Percentiles rank a stretch among this genome's conserved stretches.
phyloP scores from a whole-genome alignment of 2,113 vertebrate species.

The Oxyruncus cristatus region DNA sequence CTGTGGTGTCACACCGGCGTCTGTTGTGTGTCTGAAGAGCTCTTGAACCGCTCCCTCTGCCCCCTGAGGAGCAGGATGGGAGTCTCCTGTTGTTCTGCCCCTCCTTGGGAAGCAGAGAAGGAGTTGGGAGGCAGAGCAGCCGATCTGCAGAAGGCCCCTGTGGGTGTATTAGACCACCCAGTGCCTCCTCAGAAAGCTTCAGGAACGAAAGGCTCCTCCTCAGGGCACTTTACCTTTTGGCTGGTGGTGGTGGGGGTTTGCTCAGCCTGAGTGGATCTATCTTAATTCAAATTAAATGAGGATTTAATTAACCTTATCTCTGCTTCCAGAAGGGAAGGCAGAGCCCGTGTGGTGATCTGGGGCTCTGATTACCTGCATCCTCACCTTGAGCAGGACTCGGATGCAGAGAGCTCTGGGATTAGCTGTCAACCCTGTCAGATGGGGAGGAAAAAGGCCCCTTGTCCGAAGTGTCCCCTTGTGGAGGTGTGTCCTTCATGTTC shows the following conservation, averaged over 20 bases:
- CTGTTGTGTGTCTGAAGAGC: background rate
- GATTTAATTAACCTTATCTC: constrained; percentile 70
- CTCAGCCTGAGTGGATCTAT: constrained; percentile 50
- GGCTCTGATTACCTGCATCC: constrained; percentile 11
- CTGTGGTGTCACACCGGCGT: fast-evolving
- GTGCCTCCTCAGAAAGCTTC: background rate
- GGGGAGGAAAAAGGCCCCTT: background rate
- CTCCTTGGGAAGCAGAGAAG: no score
- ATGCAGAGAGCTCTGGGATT: background rate
- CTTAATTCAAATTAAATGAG: constrained; percentile 70
- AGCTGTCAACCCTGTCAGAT: background rate
- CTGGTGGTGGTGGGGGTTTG: background rate
- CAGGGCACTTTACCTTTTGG: background rate
- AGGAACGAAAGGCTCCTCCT: background rate
- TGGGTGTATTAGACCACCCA: no score
- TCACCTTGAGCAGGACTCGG: constrained; percentile 15
- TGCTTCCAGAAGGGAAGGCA: constrained; percentile 48
- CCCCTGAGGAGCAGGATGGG: background rate
- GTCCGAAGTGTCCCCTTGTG: background rate
- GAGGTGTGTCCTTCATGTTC: no score
- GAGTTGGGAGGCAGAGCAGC: background rate
- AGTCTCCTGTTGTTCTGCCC: fast-evolving
- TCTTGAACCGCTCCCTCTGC: fast-evolving
- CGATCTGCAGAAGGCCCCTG: fast-evolving
- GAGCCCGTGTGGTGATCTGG: background rate